Conservation (phyloP, 2,888 invertebrate genomes). For the Xanthostigma xanthostigma region DNA sequence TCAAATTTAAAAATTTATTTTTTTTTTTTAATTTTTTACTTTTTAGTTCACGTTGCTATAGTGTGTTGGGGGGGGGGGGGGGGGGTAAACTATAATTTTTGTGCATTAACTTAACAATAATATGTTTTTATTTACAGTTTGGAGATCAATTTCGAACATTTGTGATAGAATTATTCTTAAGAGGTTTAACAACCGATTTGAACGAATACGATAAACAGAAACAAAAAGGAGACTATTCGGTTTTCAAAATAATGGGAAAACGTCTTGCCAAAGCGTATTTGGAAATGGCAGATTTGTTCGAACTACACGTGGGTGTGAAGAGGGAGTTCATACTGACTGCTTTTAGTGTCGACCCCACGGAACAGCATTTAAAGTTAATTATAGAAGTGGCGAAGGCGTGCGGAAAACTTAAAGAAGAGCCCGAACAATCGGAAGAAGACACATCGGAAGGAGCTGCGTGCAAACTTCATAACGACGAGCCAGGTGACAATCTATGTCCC, state of each 20-base stretch:
- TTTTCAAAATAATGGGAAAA: conserved; percentile 38
- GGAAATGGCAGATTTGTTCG: conserved; percentile 43
- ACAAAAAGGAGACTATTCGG: conserved; percentile 35
- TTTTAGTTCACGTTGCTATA: too few relatives aligned
- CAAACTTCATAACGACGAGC: conserved; percentile 17
- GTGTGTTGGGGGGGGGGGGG: too few relatives aligned
- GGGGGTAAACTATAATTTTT: too few relatives aligned
- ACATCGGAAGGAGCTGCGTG: conserved; percentile 24
- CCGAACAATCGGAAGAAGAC: conserved; percentile 20
- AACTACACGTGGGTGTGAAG: conserved; percentile 41
- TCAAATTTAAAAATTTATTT: too few relatives aligned
- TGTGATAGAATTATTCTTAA: conserved; percentile 56
- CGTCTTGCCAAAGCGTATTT: conserved; percentile 46
- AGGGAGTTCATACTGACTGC: conserved; percentile 61
- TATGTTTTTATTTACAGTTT: conserved; percentile 32
- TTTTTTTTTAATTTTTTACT: too few relatives aligned
- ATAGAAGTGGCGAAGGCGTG: conserved; percentile 34
- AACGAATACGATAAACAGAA: conserved; percentile 56
- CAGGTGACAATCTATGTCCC: not conserved
- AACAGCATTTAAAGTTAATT: conserved; percentile 40
- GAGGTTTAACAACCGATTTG: conserved; percentile 60
- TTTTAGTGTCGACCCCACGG: conserved; percentile 57
- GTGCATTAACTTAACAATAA: too few relatives aligned
- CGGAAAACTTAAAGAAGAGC: conserved; percentile 21
- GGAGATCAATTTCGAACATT: conserved; percentile 34